A percentile compares a stretch with the other conserved stretches of the same genome.
Evolutionary conservation across 2,888 invertebrate genomes (phyloP).

Genomic region (Patella ulyssiponensis): DNA sequence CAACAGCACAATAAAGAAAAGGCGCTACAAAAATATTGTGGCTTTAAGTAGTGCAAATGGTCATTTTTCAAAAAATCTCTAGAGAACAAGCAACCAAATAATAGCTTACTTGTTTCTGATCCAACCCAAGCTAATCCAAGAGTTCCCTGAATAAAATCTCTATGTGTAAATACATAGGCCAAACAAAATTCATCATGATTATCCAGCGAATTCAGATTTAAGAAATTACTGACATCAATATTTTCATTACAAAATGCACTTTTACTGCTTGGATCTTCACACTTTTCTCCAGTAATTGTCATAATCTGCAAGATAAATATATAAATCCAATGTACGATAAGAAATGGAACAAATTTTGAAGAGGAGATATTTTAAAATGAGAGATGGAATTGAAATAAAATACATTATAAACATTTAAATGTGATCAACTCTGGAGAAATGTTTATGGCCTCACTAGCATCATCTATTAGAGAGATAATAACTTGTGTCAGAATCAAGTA

Average conservation of each 20-base stretch:
- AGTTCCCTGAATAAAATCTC: slow-evolving; percentile 98
- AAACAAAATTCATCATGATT: slow-evolving; percentile 99
- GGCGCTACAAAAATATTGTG: background rate
- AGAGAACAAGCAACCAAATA: background rate
- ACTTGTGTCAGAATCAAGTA: too few species aligned
- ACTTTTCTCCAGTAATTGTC: slow-evolving; percentile 45
- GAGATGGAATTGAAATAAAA: too few species aligned
- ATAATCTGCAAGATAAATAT: slow-evolving; percentile 41
- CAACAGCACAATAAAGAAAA: too few species aligned
- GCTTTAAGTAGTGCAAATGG: background rate
- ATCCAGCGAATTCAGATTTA: slow-evolving; percentile 95
- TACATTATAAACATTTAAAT: too few species aligned
- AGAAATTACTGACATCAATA: slow-evolving; percentile 98
- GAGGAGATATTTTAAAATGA: too few species aligned
- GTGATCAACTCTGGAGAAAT: too few species aligned
- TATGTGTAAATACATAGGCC: slow-evolving; percentile 98
- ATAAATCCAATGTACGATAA: background rate
- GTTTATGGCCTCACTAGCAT: too few species aligned
- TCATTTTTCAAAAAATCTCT: background rate
- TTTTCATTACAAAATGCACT: slow-evolving; percentile 89
- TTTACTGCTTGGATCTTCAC: slow-evolving; percentile 22
- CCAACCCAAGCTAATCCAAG: slow-evolving; percentile 99
- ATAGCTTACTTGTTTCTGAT: slow-evolving; percentile 74
- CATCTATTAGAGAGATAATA: too few species aligned
- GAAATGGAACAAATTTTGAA: too few species aligned